Conservation (phyloP, 2,888 invertebrate genomes). For the Ichneumon xanthorius region DNA sequence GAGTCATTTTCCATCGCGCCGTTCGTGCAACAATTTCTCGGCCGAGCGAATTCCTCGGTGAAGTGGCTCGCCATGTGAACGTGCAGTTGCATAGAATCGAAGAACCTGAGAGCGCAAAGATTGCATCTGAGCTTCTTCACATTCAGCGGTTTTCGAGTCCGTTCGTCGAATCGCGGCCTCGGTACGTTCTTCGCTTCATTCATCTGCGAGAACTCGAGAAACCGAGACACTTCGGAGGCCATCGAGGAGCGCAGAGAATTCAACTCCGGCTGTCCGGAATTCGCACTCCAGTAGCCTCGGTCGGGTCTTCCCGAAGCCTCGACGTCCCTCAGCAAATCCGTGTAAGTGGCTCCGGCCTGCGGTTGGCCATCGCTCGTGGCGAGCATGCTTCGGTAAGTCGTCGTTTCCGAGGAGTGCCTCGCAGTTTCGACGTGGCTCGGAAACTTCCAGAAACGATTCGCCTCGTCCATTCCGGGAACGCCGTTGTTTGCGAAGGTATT, state of each 20-base stretch:
- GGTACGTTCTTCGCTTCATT: neutral
- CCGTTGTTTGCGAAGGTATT: neutral
- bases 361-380: too few species aligned
- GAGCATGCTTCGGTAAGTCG: too few species aligned
- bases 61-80: constrained; percentile 58
- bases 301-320: neutral
- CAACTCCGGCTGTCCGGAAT: constrained; percentile 4
- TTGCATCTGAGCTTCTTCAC: constrained; percentile 5
- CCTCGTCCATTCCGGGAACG: neutral
- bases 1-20: neutral
- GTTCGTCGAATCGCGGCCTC: neutral
- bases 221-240: neutral
- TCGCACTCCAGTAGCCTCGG: neutral
- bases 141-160: neutral
- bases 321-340: too few species aligned
- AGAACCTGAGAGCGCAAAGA: neutral
- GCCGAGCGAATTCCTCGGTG: neutral
- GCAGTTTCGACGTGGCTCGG: neutral
- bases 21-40: neutral
- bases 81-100: constrained; percentile 6
- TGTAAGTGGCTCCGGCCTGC: too few species aligned
- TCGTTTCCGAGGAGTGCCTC: too few species aligned
- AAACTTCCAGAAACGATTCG: neutral
- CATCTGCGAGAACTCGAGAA: neutral
- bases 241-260: neutral